Evolutionary conservation across 2,113 vertebrate genomes (phyloP).

Genomic region (Malaclemys terrapin): DNA sequence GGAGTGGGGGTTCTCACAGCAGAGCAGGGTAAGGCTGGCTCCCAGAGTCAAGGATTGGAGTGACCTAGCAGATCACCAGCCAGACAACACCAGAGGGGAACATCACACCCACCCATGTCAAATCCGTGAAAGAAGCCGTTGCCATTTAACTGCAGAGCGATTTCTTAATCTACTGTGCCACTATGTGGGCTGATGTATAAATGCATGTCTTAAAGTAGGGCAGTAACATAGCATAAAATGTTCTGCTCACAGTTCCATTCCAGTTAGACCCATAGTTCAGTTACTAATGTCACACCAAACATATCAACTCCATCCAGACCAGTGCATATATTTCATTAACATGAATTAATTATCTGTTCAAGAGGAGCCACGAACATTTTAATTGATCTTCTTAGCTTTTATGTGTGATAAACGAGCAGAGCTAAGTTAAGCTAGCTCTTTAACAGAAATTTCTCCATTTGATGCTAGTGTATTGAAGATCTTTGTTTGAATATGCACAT

Average conservation of each 20-base stretch:
- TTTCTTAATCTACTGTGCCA: slow-evolving; percentile 50
- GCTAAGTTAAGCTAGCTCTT: not conserved
- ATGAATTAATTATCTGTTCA: not conserved
- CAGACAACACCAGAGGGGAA: too few species aligned
- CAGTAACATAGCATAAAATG: rapidly evolving
- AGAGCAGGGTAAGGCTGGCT: too few species aligned
- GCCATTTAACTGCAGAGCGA: rapidly evolving
- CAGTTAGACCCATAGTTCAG: not conserved
- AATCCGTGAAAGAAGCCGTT: not conserved
- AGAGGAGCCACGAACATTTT: not conserved
- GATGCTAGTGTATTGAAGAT: not conserved
- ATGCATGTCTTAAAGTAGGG: not conserved
- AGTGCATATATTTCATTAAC: not conserved
- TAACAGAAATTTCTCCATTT: not conserved
- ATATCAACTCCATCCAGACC: not conserved
- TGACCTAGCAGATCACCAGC: too few species aligned
- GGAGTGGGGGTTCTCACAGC: too few species aligned
- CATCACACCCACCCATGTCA: not conserved
- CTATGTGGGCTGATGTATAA: slow-evolving; percentile 21
- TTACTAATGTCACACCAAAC: not conserved
- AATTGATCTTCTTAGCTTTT: not conserved
- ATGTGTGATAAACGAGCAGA: not conserved
- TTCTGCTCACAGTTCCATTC: not conserved
- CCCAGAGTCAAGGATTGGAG: too few species aligned
- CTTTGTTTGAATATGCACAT: not conserved